Percentiles rank a stretch among this genome's conserved stretches.
Conservation (phyloP, 2,888 invertebrate genomes). For the Nymphalis polychloros region DNA sequence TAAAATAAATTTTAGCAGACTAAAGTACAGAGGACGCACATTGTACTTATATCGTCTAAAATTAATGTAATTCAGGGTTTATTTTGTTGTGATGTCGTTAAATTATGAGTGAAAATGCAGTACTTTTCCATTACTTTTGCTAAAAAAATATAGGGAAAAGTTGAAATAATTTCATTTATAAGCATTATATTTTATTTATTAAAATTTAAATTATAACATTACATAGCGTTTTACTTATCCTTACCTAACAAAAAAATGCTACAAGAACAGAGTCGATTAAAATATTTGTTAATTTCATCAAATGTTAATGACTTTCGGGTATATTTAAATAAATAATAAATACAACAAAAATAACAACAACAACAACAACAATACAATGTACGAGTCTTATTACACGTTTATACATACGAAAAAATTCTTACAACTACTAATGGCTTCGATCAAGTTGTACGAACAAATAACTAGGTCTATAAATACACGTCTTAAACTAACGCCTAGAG, state of each 20-base stretch:
- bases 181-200: not conserved
- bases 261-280: too few species aligned
- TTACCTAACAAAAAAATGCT: not conserved
- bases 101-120: slow-evolving; percentile 65
- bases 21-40: slow-evolving; percentile 67
- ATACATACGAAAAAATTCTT: not conserved
- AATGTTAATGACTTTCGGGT: too few species aligned
- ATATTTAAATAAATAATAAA: not conserved
- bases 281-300: too few species aligned
- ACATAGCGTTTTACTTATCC: too few species aligned
- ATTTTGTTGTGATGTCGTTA: not conserved
- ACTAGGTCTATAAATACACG: not conserved
- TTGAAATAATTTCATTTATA: not conserved
- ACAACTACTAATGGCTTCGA: not conserved
- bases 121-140: slow-evolving; percentile 38
- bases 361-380: not conserved
- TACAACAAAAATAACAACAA: not conserved
- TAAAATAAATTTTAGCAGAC: slow-evolving; percentile 44
- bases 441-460: slow-evolving; percentile 2
- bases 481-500: slow-evolving; percentile 14
- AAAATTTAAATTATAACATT: not conserved
- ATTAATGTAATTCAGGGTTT: slow-evolving; percentile 37
- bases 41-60: slow-evolving; percentile 51
- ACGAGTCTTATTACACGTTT: not conserved
- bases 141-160: slow-evolving; percentile 17